phyloP scores from a whole-genome alignment of 1,140 invertebrate species.

The Coptotermes formosanus region DNA sequence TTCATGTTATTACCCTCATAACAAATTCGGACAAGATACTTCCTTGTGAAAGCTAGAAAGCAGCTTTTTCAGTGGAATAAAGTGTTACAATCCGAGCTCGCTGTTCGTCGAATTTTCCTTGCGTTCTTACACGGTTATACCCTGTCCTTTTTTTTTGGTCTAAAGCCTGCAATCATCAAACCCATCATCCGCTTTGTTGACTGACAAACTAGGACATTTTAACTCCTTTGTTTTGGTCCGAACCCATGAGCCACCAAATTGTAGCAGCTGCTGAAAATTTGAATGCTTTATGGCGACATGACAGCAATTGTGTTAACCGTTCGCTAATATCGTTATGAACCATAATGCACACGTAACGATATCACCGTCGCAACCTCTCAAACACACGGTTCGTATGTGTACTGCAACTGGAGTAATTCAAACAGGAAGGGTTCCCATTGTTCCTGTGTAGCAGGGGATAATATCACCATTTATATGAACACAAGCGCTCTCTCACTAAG shows the following conservation, averaged over 20 bases:
- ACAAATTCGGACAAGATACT: too few relatives aligned
- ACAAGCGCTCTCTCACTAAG: background rate
- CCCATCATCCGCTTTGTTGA: background rate
- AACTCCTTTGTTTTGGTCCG: background rate
- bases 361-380: background rate
- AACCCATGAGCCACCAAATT: background rate
- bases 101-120: too few relatives aligned
- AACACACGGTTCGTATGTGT: background rate
- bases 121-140: too few relatives aligned
- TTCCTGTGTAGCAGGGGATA: background rate
- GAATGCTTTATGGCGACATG: background rate
- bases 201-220: background rate
- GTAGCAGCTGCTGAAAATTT: background rate
- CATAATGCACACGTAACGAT: background rate
- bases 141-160: too few relatives aligned
- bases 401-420: background rate
- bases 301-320: slow-evolving; percentile 12
- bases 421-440: background rate
- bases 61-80: too few relatives aligned
- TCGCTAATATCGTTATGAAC: slow-evolving; percentile 1
- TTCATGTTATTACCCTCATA: too few relatives aligned
- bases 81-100: too few relatives aligned
- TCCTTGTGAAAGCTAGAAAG: too few relatives aligned
- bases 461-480: background rate
- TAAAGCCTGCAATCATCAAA: background rate